phyloP scores from a whole-genome alignment of 2,888 invertebrate species.

The Monopis laevigella region DNA sequence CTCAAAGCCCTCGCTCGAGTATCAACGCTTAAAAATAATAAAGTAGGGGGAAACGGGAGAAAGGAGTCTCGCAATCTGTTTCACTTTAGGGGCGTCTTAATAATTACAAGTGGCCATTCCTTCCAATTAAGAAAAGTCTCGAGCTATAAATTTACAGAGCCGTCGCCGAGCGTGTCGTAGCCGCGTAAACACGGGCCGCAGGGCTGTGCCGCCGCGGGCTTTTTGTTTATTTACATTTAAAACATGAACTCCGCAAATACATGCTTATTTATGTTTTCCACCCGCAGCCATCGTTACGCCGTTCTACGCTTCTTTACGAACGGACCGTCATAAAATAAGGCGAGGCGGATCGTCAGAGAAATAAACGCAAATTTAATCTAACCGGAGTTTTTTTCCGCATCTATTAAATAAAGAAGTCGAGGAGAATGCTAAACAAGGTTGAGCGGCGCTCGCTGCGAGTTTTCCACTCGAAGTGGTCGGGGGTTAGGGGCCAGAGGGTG shows the following conservation, averaged over 20 bases:
- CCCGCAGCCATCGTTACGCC: neutral
- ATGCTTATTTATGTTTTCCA: too few species aligned
- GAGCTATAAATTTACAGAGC: slow-evolving; percentile 62
- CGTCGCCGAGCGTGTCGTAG: slow-evolving; percentile 34
- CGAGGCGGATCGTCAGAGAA: slow-evolving; percentile 41
- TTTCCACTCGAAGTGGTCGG: slow-evolving; percentile 62
- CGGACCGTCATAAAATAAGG: slow-evolving; percentile 5
- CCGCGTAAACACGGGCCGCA: slow-evolving; percentile 49
- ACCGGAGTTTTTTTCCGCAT: slow-evolving; percentile 59
- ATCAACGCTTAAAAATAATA: slow-evolving; percentile 10
- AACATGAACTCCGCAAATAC: too few species aligned
- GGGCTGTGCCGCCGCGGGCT: slow-evolving; percentile 15
- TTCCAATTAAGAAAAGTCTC: slow-evolving; percentile 67
- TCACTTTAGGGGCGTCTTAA: slow-evolving; percentile 66
- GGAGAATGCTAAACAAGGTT: slow-evolving; percentile 66
- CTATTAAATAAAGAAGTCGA: slow-evolving; percentile 66
- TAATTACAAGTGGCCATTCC: slow-evolving; percentile 68
- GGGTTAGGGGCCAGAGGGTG: slow-evolving; percentile 30
- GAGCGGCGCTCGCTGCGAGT: slow-evolving; percentile 63
- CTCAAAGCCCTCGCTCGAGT: slow-evolving; percentile 4
- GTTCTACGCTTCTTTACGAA: slow-evolving; percentile 3
- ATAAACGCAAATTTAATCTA: slow-evolving; percentile 62
- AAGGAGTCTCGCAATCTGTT: slow-evolving; percentile 60
- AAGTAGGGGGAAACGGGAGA: slow-evolving; percentile 17
- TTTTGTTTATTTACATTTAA: too few species aligned